Evolutionary conservation across 2,797 vertebrate genomes (phyloP).

Genomic region (Naso thynnoides): DNA sequence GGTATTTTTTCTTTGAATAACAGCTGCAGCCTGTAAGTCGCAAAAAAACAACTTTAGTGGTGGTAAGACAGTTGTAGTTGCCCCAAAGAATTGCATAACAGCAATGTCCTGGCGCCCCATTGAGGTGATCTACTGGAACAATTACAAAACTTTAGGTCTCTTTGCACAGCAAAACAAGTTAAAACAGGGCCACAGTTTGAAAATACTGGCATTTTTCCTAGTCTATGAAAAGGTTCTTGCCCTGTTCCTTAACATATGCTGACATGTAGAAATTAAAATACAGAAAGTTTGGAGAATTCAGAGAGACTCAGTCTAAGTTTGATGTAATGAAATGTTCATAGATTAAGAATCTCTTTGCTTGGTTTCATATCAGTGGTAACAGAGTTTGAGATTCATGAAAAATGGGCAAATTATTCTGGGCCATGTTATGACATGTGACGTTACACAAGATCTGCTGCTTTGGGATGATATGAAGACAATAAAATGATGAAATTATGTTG

Average conservation of each 20-base stretch:
- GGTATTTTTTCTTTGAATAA: too few species aligned
- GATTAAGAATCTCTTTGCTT: not conserved
- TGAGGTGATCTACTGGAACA: too few species aligned
- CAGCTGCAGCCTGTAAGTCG: too few species aligned
- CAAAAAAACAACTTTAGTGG: too few species aligned
- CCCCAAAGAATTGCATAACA: too few species aligned
- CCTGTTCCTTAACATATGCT: not conserved
- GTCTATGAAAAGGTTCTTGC: not conserved
- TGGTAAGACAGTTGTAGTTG: too few species aligned
- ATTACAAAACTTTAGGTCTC: too few species aligned
- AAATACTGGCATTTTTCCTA: too few species aligned
- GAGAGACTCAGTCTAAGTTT: not conserved
- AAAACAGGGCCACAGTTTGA: too few species aligned
- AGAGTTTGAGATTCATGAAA: not conserved
- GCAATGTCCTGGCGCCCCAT: too few species aligned
- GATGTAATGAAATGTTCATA: not conserved
- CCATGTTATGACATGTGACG: not conserved
- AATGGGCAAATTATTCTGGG: conserved; percentile 16
- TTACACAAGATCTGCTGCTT: not conserved
- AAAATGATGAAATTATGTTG: not conserved
- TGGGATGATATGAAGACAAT: not conserved
- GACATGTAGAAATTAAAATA: not conserved
- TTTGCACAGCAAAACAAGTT: too few species aligned
- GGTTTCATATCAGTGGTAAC: conserved; percentile 13
- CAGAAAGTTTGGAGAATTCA: not conserved